Percentiles rank a stretch among this genome's conserved stretches.
Evolutionary conservation across 2,113 vertebrate species (phyloP).

Genomic region (Polypterus bichir): DNA sequence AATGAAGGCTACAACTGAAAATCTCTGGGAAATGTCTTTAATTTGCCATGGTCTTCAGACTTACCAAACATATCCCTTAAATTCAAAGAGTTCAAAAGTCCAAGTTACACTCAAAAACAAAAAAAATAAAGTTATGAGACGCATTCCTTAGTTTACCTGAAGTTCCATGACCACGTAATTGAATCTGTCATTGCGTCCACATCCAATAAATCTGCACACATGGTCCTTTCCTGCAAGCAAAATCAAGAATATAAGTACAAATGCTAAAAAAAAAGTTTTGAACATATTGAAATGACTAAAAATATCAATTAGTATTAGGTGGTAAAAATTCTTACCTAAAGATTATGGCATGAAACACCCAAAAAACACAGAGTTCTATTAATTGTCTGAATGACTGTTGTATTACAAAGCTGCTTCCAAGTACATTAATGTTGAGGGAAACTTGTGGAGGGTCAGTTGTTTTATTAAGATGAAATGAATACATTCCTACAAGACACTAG

Average conservation of each 20-base stretch:
- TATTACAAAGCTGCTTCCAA: too few species aligned
- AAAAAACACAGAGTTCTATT: conserved; percentile 2
- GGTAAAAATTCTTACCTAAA: neutral
- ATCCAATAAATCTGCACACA: conserved; percentile 91
- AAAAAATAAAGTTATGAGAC: conserved; percentile 11
- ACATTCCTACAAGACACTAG: too few species aligned
- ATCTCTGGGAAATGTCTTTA: too few species aligned
- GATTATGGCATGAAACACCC: neutral
- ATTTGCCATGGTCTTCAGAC: too few species aligned
- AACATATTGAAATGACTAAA: neutral
- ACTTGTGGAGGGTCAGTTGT: too few species aligned
- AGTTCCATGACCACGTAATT: conserved; percentile 98
- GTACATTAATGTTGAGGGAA: too few species aligned
- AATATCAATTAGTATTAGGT: neutral
- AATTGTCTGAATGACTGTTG: too few species aligned
- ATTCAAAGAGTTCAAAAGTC: too few species aligned
- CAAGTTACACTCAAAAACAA: conserved; percentile 10
- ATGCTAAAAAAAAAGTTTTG: neutral
- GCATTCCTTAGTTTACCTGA: conserved; percentile 59
- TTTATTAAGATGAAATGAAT: too few species aligned
- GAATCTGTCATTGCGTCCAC: conserved; percentile 92
- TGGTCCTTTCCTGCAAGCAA: conserved; percentile 78
- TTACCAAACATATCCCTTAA: too few species aligned
- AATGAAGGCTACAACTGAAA: too few species aligned
- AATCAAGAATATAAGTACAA: conserved; percentile 7